Evolutionary conservation across 2,888 invertebrate genomes (phyloP), one percentile per base, ranked within the genome.

Genomic region (Pterostichus madidus): DNA sequence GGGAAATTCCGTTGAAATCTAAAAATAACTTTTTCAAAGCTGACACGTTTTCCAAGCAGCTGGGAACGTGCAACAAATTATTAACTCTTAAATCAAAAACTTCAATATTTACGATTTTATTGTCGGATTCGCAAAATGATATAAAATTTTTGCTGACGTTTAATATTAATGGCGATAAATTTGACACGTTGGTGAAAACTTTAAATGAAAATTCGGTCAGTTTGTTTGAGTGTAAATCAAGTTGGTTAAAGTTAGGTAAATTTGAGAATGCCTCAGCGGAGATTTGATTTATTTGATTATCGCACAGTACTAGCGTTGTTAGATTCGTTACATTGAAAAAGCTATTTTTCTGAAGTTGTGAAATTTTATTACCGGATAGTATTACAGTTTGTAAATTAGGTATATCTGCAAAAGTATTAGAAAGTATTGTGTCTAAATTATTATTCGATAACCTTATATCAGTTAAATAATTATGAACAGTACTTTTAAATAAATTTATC

Each of bases 401-500:
- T 86, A 97, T 90, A 87, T 93, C 93, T 85, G 92, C 91, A 89
- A 97, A 97, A 6, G 95, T 95, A 85, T 93, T 92, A 15, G 93
- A 91, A 53, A 93, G 93, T 73, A 97, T 90, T 5, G 90, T 91
- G 85, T 93, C 93, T 84, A 97, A 89, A 86, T 94, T 93, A 90
- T 97, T 97, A 89, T 96, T 95, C 2, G 96, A 95, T 80, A 97
- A 91, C 86, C 97, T 93, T 49, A 97, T 92, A 88, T 97, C 96
- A 80, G 93, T 93, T 78, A 97, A 89, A 86, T 94, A 93, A 8
- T 93, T 91, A 86, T 97, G 96, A 5, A 94, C 90, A 80, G 93
- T 93, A 2, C 93, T 91, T 86, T 94, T 92, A 86, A 96, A 94
- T 64, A 96, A 91, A 84, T 93, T 93, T 39, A 91, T 90, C 0